Evolutionary conservation across 2,113 vertebrate genomes (phyloP).

Genomic region (Chiloscyllium plagiosum): DNA sequence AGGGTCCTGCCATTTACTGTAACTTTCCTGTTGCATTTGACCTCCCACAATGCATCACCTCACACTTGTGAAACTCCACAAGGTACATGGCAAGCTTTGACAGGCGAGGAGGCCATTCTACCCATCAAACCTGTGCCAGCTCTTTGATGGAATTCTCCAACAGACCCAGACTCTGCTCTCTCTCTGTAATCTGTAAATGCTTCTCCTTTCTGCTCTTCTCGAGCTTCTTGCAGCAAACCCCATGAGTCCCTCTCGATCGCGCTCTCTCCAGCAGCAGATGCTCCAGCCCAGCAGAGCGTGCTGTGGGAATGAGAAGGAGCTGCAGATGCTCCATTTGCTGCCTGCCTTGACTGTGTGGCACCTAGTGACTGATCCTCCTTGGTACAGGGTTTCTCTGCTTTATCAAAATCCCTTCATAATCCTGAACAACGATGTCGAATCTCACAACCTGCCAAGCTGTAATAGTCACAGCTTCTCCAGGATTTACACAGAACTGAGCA

Average conservation of each 20-base stretch:
- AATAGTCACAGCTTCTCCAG: not conserved
- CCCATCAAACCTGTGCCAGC: not conserved
- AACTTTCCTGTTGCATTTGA: no score
- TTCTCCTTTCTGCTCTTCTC: no score
- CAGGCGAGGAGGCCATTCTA: not conserved
- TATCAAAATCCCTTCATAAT: not conserved
- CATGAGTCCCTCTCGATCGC: no score
- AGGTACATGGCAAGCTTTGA: not conserved
- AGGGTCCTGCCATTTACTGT: no score
- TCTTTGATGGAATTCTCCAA: not conserved
- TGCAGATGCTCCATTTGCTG: no score
- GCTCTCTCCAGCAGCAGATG: not conserved
- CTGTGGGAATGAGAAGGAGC: no score
- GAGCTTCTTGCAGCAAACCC: no score
- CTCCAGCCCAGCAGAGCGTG: not conserved
- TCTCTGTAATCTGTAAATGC: not conserved
- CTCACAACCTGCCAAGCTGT: not conserved
- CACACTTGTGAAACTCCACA: not conserved
- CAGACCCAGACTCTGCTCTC: no score
- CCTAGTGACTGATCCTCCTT: not conserved
- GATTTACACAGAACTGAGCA: not conserved
- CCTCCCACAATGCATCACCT: no score
- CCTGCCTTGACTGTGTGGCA: no score
- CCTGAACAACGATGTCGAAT: not conserved
- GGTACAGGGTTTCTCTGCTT: not conserved